phyloP scores from a whole-genome alignment of 2,888 invertebrate genomes.

The Rhyacophila evoluta region DNA sequence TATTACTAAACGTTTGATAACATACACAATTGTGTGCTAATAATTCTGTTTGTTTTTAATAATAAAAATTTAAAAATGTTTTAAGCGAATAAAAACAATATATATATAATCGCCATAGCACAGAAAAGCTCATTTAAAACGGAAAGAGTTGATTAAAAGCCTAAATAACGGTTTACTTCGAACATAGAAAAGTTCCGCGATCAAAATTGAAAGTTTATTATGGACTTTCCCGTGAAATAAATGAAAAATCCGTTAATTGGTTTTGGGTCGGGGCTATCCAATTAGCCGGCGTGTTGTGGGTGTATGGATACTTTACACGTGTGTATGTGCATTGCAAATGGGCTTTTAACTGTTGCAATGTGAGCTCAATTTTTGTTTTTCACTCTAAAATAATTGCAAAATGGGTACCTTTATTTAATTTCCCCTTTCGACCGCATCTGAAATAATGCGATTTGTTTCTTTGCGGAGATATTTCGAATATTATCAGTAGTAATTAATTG shows the following conservation, averaged over 20 bases:
- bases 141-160: background rate
- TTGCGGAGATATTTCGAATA: too few species aligned
- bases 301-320: background rate
- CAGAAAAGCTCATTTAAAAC: constrained; percentile 4
- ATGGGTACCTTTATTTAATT: constrained; percentile 17
- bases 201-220: constrained; percentile 20
- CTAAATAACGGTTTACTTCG: constrained; percentile 3
- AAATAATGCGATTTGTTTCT: background rate
- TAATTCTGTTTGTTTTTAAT: too few species aligned
- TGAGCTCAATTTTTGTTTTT: constrained; percentile 1
- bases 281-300: background rate
- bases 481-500: too few species aligned
- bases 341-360: constrained; percentile 17
- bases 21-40: too few species aligned
- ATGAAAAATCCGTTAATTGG: constrained; percentile 24
- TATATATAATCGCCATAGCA: background rate
- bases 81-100: background rate
- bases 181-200: background rate
- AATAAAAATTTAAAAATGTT: background rate
- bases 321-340: background rate
- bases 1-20: too few species aligned
- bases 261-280: constrained; percentile 13
- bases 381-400: background rate
- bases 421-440: background rate
- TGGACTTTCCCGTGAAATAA: constrained; percentile 9